These are phyloP conservation scores for Heliangelus exortis DNA, from an alignment of 2,797 vertebrate species.

Conservation along the genomic window DNA sequence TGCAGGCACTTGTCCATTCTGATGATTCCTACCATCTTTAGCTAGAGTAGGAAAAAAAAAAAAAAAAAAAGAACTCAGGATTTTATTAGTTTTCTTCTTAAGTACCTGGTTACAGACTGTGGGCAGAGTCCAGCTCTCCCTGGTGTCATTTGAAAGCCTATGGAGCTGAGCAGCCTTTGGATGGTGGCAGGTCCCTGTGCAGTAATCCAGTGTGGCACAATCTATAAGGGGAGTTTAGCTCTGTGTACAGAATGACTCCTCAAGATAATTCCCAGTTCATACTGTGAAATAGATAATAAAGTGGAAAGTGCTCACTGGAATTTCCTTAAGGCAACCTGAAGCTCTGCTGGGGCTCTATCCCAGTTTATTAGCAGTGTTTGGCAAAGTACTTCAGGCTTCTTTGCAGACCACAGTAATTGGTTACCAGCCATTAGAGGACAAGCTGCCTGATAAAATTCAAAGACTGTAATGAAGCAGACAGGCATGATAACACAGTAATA, in stretches of 20 bases:
- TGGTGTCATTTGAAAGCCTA: constrained; percentile 8
- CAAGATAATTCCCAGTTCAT: constrained; percentile 23
- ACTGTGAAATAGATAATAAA: constrained; percentile 50
- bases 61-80: not conserved
- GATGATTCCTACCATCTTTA: not conserved
- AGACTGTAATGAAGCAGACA: constrained; percentile 58
- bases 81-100: not conserved
- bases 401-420: constrained; percentile 61
- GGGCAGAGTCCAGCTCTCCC: not conserved
- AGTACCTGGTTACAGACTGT: not conserved
- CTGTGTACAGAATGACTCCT: constrained; percentile 8
- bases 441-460: constrained; percentile 59
- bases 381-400: constrained; percentile 57
- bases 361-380: constrained; percentile 56
- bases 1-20: not conserved
- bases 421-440: constrained; percentile 54
- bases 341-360: constrained; percentile 17
- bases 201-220: not conserved
- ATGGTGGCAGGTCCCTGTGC: not conserved
- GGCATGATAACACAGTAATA: constrained; percentile 61
- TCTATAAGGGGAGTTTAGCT: constrained; percentile 6
- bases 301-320: constrained; percentile 38
- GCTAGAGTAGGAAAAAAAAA: not conserved
- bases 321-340: constrained; percentile 61
- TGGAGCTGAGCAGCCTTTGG: not conserved